phyloP scores from a whole-genome alignment of 2,888 invertebrate genomes.

The Pediacus dermestoides region DNA sequence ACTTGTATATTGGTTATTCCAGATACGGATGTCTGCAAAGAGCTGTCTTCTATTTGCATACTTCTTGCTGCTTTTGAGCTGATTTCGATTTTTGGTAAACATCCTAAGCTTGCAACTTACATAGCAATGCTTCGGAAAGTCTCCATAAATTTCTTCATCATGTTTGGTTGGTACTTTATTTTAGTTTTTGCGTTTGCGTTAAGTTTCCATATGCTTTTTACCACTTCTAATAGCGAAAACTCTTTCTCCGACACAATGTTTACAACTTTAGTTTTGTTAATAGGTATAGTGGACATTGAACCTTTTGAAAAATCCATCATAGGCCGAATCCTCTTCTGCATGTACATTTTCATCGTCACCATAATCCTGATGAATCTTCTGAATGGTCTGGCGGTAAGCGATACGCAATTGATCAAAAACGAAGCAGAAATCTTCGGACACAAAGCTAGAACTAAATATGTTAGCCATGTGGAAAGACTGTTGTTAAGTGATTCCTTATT shows the following conservation, averaged over 20 bases:
- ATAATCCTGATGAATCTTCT: slow-evolving; percentile 79
- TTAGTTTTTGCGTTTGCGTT: slow-evolving; percentile 78
- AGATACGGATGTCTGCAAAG: slow-evolving; percentile 54
- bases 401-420: slow-evolving; percentile 72
- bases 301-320: slow-evolving; percentile 66
- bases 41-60: slow-evolving; percentile 69
- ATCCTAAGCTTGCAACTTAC: slow-evolving; percentile 74
- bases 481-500: slow-evolving; percentile 58
- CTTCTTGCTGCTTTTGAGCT: slow-evolving; percentile 73
- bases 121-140: slow-evolving; percentile 82
- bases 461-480: slow-evolving; percentile 71
- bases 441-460: slow-evolving; percentile 66
- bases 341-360: slow-evolving; percentile 79
- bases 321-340: slow-evolving; percentile 71
- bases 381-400: slow-evolving; percentile 82
- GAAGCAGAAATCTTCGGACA: slow-evolving; percentile 77
- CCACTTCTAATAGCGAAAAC: slow-evolving; percentile 61
- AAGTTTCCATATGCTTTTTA: slow-evolving; percentile 75
- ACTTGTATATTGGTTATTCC: slow-evolving; percentile 57
- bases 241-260: slow-evolving; percentile 80
- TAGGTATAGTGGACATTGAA: slow-evolving; percentile 80
- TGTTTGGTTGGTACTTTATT: slow-evolving; percentile 74
- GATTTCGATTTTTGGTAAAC: slow-evolving; percentile 73
- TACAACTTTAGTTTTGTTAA: too few species aligned
- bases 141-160: slow-evolving; percentile 74